phyloP scores from a whole-genome alignment of 2,797 vertebrate species.

The Champsocephalus esox region DNA sequence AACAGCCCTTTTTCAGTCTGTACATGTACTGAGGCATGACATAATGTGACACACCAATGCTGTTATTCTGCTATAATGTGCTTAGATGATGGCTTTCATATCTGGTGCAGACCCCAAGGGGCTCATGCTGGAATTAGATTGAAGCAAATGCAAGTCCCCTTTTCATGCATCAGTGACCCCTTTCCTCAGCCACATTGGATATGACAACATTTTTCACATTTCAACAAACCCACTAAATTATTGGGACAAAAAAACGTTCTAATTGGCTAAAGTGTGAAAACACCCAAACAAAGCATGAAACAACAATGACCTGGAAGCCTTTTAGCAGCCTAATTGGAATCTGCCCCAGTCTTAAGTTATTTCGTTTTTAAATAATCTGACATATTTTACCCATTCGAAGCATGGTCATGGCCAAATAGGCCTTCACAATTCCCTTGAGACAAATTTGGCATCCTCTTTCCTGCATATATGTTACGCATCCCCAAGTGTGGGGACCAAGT shows the following conservation, averaged over 20 bases:
- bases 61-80: slow-evolving; percentile 18
- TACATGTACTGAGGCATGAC: slow-evolving; percentile 1
- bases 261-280: not conserved
- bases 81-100: slow-evolving; percentile 16
- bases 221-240: slow-evolving; percentile 5
- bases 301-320: not conserved
- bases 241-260: not conserved
- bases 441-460: no score
- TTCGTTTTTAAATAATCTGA: not conserved
- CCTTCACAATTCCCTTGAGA: no score
- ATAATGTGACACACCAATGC: slow-evolving; percentile 13
- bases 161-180: not conserved
- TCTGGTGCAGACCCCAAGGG: slow-evolving; percentile 16
- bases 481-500: no score
- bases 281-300: not conserved
- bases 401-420: no score
- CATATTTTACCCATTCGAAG: not conserved
- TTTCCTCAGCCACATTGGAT: not conserved
- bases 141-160: not conserved
- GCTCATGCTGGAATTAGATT: not conserved
- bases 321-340: slow-evolving; percentile 15
- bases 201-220: slow-evolving; percentile 8
- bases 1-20: not conserved
- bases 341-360: not conserved
- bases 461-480: no score